Conservation (phyloP, 2,888 invertebrate species). For the Theristus sp. region DNA sequence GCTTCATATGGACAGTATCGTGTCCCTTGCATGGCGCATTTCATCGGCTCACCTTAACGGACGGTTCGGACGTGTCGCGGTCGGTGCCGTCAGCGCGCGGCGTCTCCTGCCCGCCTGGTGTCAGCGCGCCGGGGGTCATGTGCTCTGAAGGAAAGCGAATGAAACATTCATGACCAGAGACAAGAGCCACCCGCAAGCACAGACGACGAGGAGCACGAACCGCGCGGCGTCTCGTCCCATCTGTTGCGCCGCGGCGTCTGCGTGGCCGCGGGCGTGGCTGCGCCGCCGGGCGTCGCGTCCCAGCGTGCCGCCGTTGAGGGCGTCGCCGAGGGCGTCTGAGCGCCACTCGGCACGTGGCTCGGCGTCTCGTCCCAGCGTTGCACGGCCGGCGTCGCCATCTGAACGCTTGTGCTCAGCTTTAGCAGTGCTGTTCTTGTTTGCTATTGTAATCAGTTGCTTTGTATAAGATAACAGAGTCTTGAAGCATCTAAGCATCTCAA, state of each 20-base stretch:
- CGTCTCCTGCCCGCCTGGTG: slow-evolving; percentile 92
- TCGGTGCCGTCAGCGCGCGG: slow-evolving; percentile 47
- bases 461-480: no score
- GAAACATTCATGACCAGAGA: background rate
- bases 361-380: slow-evolving; percentile 46
- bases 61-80: background rate
- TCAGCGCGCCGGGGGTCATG: slow-evolving; percentile 37
- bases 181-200: background rate
- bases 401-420: no score
- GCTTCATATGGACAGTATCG: no score
- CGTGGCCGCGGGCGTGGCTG: slow-evolving; percentile 50
- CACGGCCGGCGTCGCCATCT: slow-evolving; percentile 50
- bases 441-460: no score
- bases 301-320: slow-evolving; percentile 74
- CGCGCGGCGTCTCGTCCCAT: slow-evolving; percentile 87
- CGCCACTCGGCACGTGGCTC: slow-evolving; percentile 39
- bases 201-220: background rate
- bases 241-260: slow-evolving; percentile 59
- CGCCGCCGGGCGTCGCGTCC: slow-evolving; percentile 85
- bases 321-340: slow-evolving; percentile 41
- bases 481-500: no score
- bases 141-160: slow-evolving; percentile 34
- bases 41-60: no score
- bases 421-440: no score
- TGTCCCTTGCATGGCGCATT: no score